A percentile compares a stretch with the other conserved stretches of the same genome.
Evolutionary conservation across 2,797 vertebrate genomes (phyloP).

Genomic region (Babyrousa celebensis): DNA sequence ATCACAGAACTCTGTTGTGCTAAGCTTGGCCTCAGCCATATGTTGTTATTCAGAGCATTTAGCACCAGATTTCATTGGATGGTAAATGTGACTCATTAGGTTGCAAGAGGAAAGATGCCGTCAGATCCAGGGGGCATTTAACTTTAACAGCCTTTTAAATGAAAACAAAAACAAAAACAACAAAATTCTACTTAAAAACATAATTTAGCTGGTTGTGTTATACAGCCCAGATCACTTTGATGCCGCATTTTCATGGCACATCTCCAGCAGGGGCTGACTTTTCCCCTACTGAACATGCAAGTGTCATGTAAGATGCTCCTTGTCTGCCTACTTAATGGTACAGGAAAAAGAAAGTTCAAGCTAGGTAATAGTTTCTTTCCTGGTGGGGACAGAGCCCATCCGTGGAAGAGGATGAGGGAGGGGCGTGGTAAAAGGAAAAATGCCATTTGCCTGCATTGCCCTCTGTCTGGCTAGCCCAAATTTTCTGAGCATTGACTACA

Average conservation of each 20-base stretch:
- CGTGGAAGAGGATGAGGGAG: background rate
- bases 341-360: background rate
- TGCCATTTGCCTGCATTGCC: background rate
- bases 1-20: slow-evolving; percentile 50
- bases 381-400: background rate
- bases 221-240: background rate
- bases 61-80: slow-evolving; percentile 32
- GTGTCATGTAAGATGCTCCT: background rate
- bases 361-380: background rate
- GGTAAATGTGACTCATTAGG: slow-evolving; percentile 55
- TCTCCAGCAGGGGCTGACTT: background rate
- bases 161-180: background rate
- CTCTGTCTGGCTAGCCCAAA: fast-evolving
- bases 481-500: too few species aligned
- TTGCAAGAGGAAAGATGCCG: background rate
- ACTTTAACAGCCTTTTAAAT: slow-evolving; percentile 53
- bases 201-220: background rate
- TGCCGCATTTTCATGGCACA: background rate
- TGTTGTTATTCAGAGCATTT: slow-evolving; percentile 46
- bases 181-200: background rate
- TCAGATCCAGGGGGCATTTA: background rate
- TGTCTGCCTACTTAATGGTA: background rate
- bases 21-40: slow-evolving; percentile 24
- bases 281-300: too few species aligned
- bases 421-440: background rate